These are phyloP conservation scores for Coracopsis vasa DNA, from an alignment of 2,113 vertebrate genomes.

Conservation along the genomic window DNA sequence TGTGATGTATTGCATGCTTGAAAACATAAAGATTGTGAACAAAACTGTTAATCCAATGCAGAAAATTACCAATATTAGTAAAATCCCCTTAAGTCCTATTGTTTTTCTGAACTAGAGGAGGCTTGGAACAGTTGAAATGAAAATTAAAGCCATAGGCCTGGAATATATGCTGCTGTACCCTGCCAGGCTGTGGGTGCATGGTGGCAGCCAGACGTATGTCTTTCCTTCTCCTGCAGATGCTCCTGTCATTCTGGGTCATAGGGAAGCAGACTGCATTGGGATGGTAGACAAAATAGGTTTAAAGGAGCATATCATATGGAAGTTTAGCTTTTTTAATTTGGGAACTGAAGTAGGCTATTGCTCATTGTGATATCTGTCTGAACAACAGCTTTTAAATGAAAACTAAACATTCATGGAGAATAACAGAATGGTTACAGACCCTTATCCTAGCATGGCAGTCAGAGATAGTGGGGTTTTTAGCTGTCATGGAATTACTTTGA, in stretches of 20 bases:
- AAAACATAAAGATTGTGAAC: neutral
- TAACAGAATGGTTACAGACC: neutral
- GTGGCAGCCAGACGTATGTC: neutral
- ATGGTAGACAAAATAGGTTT: neutral
- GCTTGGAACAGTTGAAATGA: neutral
- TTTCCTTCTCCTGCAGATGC: constrained; percentile 5
- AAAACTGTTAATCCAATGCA: neutral
- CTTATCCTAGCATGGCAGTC: neutral
- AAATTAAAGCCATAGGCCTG: neutral
- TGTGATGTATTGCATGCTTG: neutral
- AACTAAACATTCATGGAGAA: rapidly evolving
- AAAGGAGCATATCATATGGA: neutral
- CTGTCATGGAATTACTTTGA: neutral
- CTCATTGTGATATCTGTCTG: neutral
- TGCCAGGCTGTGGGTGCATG: neutral
- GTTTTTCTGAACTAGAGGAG: neutral
- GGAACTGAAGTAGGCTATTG: neutral
- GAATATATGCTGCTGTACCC: neutral
- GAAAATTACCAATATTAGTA: neutral
- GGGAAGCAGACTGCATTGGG: neutral
- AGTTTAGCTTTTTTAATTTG: neutral
- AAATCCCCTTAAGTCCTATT: neutral
- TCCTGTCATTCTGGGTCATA: neutral
- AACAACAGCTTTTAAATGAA: neutral
- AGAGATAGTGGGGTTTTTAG: neutral